These are phyloP conservation scores for Lepilemur septentrionalis DNA, from an alignment of 2,797 vertebrate species.

Conservation along the genomic window DNA sequence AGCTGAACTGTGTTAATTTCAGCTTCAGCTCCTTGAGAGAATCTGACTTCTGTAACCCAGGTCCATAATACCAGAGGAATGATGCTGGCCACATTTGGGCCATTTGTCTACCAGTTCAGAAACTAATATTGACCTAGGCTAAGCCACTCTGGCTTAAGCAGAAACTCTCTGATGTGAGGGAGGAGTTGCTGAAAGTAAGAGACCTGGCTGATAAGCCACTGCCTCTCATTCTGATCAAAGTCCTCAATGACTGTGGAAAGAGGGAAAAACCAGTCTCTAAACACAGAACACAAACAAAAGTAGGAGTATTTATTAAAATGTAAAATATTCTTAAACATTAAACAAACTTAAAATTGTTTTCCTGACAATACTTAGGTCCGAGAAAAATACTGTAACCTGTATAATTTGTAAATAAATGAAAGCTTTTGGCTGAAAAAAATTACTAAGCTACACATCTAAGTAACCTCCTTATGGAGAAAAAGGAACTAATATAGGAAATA, in stretches of 20 bases:
- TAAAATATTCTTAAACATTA: background rate
- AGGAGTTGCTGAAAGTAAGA: background rate
- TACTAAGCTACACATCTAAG: background rate
- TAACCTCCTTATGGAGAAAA: background rate
- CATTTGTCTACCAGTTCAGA: background rate
- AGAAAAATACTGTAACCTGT: background rate
- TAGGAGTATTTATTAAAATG: background rate
- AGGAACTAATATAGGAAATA: background rate
- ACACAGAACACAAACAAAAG: background rate
- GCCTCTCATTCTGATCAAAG: background rate
- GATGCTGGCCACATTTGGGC: background rate
- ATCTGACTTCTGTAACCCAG: background rate
- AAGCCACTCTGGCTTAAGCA: background rate
- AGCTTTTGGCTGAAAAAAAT: background rate
- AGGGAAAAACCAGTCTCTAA: background rate
- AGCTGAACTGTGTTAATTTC: background rate
- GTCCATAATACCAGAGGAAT: background rate
- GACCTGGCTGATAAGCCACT: background rate
- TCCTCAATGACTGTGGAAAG: background rate
- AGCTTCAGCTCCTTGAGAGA: background rate
- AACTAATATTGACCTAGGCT: background rate
- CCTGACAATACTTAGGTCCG: background rate
- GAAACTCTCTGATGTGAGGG: background rate
- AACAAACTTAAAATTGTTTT: background rate
- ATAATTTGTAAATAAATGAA: background rate